Conservation (phyloP, 23 tunicate species). For the Halocynthia roretzi region DNA sequence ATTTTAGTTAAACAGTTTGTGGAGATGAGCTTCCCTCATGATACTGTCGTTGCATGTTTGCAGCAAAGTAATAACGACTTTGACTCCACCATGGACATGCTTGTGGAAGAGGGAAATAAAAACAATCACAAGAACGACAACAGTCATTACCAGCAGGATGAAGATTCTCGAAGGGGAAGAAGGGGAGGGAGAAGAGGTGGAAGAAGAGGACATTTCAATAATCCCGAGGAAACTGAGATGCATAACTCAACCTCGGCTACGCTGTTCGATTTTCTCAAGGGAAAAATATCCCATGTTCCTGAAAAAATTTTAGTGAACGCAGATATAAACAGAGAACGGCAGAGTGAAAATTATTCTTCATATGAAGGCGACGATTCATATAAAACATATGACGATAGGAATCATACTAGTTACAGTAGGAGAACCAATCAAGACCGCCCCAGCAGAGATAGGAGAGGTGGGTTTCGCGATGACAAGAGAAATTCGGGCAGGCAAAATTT, state of each 20-base stretch:
- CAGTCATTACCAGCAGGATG: not conserved
- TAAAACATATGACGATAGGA: too few relatives aligned
- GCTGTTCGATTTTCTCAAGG: conserved; percentile 54
- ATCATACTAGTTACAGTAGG: not conserved
- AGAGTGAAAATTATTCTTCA: not conserved
- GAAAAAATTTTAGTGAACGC: not conserved
- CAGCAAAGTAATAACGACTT: conserved; percentile 48
- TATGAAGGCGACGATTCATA: not conserved
- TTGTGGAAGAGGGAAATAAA: not conserved
- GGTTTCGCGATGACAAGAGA: not conserved
- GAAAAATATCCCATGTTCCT: conserved; percentile 21
- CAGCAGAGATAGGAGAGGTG: not conserved
- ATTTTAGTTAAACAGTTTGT: conserved; percentile 26
- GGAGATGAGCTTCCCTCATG: conserved; percentile 65
- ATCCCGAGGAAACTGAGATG: conserved; percentile 11
- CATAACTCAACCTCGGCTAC: conserved; percentile 32
- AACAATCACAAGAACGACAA: not conserved
- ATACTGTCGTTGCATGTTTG: conserved; percentile 24
- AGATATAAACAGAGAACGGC: conserved; percentile 3
- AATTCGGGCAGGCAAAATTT: not conserved
- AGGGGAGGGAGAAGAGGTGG: conserved; percentile 24
- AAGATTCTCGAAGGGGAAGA: conserved; percentile 7
- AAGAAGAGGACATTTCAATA: conserved; percentile 9
- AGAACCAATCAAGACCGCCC: not conserved
- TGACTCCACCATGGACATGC: conserved; percentile 35